Evolutionary conservation across 2,113 vertebrate species (phyloP), one percentile per base, ranked within the genome.

Genomic region (Ammodytes dubius): DNA sequence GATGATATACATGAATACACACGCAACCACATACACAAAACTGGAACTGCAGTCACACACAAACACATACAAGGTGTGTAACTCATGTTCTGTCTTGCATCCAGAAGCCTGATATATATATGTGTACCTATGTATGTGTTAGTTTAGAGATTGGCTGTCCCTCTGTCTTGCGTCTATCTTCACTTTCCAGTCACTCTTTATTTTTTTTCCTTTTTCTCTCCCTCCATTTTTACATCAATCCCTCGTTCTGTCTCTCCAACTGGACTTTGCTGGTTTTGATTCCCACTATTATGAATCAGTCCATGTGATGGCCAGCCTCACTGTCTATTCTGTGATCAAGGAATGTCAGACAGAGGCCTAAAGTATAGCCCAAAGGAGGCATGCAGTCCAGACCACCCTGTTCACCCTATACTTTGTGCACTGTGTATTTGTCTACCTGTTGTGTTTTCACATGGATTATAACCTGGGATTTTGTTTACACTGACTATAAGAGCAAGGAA

Each of bases 361-460:
- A 92, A 93, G 90, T 94, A 91, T 92, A 93, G 91, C 60, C 65
- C 86, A 27, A 68, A 3, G 83, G 88, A 88, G 93, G 91, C 73
- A 50, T 57, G 76, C 69, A 47, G 70, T 83, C 57, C 61, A 72
- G 56, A 70, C 13, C 74, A 72, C 78, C 63, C 49, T 45, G 69
- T 79, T 90, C 90, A 88, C 86, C 74, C 88, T 90, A 93, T 93
- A 95, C 91, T 95, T 94, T 95, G 81, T 94, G 91, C 76, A n/a
- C 86, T 90, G 58, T 79, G 47, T 86, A 40, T 89, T 61, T 90
- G 80, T 91, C 64, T 86, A 49, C 63, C 63, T 74, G 87, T 98
- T 98, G 97, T 98, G 96, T 97, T 97, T 99, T 97, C 98, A 99
- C 98, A 98, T 99, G 98, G 96, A 96, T 96, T 78, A 60, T 35